Base-by-base conservation (phyloP, 2,888 invertebrate species). In the Drosophila anomalipes region DNA sequence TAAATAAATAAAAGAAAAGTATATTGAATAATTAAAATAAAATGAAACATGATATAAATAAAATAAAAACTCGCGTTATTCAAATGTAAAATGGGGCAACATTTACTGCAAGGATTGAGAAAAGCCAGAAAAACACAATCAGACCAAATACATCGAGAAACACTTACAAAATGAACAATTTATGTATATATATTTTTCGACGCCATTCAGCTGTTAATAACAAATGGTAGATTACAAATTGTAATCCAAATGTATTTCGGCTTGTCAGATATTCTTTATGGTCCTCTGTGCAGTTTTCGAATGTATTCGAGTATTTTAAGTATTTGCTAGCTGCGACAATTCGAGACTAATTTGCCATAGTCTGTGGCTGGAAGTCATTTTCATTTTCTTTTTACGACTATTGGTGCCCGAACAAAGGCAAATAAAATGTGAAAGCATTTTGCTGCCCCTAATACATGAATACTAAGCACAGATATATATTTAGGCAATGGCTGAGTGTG, bases 201-300 rank as follows among this genome's bases (percentile, higher is more conserved):
- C 66, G 44, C 51, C 71, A 85, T 71, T 73, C 75, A 85, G 72
- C 73, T 69, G 73, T 85, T 82, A 62, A 82, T 69, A 76, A 71
- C 58, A 86, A 74, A 65, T 70, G 67, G 73, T 82, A 74, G 68
- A 76, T 74, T 82, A 66, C 44, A 74, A 81, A 70, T 63, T 67
- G 77, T 66, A 44, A 22, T 64, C 75, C 75, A 70, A 70, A 73
- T 66, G 49, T 51, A 56, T 70, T 56, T 44, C 41, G 60, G 32
- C 37, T 70, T 37, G 61, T 59, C 66, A 44, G 66, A 58, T 67
- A 44, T 66, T 32, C 63, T 54, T 49, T 51, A 59, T 64, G 58
- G 39, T 28, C 3, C 58, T 26, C 56, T 49, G 14, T 12, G 39
- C 32, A 9, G 12, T 44, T 35, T 22, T 22, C 22, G 19, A 51